Base-by-base conservation (phyloP, 2,888 invertebrate genomes). In the Pegoplata infirma region DNA sequence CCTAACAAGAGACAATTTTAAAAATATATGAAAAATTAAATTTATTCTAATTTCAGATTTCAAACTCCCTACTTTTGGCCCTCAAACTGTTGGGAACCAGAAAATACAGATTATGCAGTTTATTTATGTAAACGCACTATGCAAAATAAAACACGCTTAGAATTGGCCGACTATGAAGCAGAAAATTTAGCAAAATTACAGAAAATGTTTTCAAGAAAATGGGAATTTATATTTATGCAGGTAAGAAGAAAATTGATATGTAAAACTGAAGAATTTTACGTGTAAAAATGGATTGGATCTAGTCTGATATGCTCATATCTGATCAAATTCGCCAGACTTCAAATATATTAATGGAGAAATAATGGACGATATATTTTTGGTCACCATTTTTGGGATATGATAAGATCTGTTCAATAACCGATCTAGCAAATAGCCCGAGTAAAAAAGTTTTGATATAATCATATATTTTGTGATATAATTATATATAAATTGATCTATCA, bases 211-310 rank as follows among this genome's bases (percentile, higher is more conserved):
- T 97, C 97, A 14, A 91, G 99, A 72, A 99, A 99, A 89, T 99
- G 99, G 99, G 99, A 99, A 91, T 99, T 99, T 89, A 99, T 99
- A 85, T 99, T 98, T 90, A 98, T 99, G 98, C 99, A 99, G 91
- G 99, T 88, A 49, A 71, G 68, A 71, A 40, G 5, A 1, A n/a
- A 25, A 25, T 25, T 25, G 25, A 25, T 25, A 25, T 25, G 3
- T 25, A 25, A 25, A 25, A 25, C 3, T 25, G 3, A 5, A 25
- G 6, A 25, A 3, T 25, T 25, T 25, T 25, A 3, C 25, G 6
- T 25, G 6, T 6, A 25, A 25, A 25, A n/a, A n/a, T n/a, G n/a
- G n/a, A n/a, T n/a, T n/a, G n/a, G n/a, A n/a, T n/a, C n/a, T n/a
- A n/a, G n/a, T n/a, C n/a, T n/a, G n/a, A n/a, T n/a, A n/a, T n/a